phyloP scores from a whole-genome alignment of 2,113 vertebrate species.

The Phyllostomus hastatus region DNA sequence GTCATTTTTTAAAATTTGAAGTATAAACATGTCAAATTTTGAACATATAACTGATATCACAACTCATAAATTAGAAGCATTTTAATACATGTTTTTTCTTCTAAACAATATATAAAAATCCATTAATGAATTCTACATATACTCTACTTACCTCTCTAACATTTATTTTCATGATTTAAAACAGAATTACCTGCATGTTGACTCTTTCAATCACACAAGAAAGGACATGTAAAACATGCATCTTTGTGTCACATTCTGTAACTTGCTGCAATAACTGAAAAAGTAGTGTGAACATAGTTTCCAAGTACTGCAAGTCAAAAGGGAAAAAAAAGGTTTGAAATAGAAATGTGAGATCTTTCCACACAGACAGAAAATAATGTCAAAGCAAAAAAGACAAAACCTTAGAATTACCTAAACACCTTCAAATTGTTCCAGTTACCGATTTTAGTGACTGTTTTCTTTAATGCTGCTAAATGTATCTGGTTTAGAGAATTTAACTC shows the following conservation, averaged over 20 bases:
- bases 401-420: not conserved
- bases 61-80: not conserved
- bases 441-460: not conserved
- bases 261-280: conserved; percentile 97
- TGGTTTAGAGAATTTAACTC: not conserved
- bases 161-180: conserved; percentile 12
- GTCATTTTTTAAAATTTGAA: not conserved
- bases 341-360: not conserved
- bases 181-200: conserved; percentile 89
- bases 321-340: not conserved
- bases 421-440: not conserved
- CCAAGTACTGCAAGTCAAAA: conserved; percentile 88
- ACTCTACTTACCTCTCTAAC: not conserved
- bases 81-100: not conserved
- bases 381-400: conserved; percentile 8
- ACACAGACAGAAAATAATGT: not conserved
- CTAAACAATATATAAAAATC: not conserved
- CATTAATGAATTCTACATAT: not conserved
- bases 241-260: conserved; percentile 98
- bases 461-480: not conserved
- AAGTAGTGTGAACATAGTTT: conserved; percentile 94
- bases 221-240: conserved; percentile 97
- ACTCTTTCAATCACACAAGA: conserved; percentile 98
- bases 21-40: conserved; percentile 34
- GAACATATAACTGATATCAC: not conserved